phyloP scores from a whole-genome alignment of 2,113 vertebrate species.

The Motacilla alba region DNA sequence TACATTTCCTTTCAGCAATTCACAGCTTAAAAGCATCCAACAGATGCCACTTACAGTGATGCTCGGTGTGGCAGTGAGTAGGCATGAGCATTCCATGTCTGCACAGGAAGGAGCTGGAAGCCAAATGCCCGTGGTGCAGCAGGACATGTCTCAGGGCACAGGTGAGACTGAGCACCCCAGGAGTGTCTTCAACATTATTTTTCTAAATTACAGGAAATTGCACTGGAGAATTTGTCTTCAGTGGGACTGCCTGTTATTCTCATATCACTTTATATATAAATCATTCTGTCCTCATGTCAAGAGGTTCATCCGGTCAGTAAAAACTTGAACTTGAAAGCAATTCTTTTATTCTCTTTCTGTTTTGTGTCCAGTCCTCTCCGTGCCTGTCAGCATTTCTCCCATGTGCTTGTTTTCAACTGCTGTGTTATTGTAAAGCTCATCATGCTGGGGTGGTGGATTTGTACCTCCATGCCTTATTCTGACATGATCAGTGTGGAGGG shows the following conservation, averaged over 20 bases:
- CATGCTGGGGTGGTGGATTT: background rate
- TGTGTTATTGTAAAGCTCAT: background rate
- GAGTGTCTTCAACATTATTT: background rate
- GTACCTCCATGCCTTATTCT: rapidly evolving
- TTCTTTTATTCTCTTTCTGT: background rate
- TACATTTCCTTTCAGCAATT: background rate
- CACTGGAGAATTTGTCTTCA: background rate
- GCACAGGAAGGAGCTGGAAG: background rate
- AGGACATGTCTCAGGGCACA: background rate
- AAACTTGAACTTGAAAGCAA: background rate
- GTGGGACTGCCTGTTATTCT: background rate
- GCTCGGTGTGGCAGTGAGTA: background rate
- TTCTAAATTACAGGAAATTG: background rate
- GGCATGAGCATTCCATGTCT: background rate
- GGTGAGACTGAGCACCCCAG: background rate
- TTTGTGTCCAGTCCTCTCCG: background rate
- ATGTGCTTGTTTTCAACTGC: background rate
- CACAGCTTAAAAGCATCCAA: background rate
- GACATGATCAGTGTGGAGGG: background rate
- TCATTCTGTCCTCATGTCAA: background rate
- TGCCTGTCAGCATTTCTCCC: background rate
- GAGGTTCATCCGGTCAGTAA: background rate
- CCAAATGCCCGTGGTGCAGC: background rate
- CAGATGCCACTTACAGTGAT: background rate
- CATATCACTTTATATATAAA: background rate